A percentile compares a stretch with the other conserved stretches of the same genome.
Evolutionary conservation across 1,140 invertebrate species (phyloP).

Genomic region (Drosophila lacteicornis): DNA sequence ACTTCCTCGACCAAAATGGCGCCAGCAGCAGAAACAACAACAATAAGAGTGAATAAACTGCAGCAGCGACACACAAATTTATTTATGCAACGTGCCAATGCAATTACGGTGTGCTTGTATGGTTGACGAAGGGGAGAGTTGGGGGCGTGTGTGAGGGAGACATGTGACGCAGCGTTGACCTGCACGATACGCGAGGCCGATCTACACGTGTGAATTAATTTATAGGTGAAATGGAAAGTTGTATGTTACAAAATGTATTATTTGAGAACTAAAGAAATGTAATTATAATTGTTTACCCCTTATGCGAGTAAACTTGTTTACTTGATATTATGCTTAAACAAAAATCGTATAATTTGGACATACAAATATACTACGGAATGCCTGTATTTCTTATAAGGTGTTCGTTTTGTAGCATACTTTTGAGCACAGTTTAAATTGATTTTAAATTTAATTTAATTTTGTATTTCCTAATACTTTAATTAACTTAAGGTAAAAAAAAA

Average conservation of each 20-base stretch:
- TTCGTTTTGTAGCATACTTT: too few relatives aligned
- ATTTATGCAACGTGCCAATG: slow-evolving; percentile 57
- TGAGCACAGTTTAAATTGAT: too few relatives aligned
- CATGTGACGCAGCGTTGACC: slow-evolving; percentile 36
- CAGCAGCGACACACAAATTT: slow-evolving; percentile 31
- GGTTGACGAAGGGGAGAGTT: slow-evolving; percentile 7
- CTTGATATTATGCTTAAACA: too few relatives aligned
- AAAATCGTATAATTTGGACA: too few relatives aligned
- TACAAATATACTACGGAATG: too few relatives aligned
- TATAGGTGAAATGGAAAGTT: slow-evolving; percentile 5
- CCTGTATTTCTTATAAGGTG: too few relatives aligned
- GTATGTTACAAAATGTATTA: neutral
- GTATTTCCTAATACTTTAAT: too few relatives aligned
- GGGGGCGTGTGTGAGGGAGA: neutral
- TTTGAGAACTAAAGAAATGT: neutral
- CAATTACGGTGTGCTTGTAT: slow-evolving; percentile 36
- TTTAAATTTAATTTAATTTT: too few relatives aligned
- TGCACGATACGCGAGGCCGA: slow-evolving; percentile 8
- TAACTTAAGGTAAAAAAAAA: too few relatives aligned
- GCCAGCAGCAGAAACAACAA: slow-evolving; percentile 14
- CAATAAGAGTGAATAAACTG: slow-evolving; percentile 19
- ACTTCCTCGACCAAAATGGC: slow-evolving; percentile 19
- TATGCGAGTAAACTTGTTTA: too few relatives aligned
- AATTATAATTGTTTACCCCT: too few relatives aligned
- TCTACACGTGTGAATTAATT: slow-evolving; percentile 27